phyloP scores from a whole-genome alignment of 2,888 invertebrate species.

The Sclerodermus sp. region DNA sequence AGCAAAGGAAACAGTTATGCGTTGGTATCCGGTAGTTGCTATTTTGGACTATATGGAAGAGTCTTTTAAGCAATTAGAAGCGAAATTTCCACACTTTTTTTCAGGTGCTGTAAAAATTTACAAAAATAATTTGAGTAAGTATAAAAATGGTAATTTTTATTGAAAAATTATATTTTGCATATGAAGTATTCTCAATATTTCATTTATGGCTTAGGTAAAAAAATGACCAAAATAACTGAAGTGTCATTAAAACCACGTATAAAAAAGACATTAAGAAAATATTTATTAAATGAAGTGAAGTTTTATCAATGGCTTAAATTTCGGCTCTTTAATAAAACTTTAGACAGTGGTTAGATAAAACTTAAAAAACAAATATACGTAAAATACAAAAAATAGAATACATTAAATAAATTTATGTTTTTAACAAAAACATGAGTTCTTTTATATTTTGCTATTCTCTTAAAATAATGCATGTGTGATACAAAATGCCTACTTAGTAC shows the following conservation, averaged over 20 bases:
- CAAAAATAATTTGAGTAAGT: conserved; percentile 59
- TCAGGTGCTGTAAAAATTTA: conserved; percentile 61
- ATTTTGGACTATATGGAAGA: conserved; percentile 63
- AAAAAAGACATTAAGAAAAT: conserved; percentile 40
- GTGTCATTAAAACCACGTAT: conserved; percentile 20
- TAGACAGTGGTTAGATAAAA: conserved; percentile 30
- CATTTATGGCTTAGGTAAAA: background rate
- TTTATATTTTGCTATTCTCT: too few species aligned
- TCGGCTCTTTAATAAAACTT: conserved; percentile 54
- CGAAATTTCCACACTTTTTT: conserved; percentile 63
- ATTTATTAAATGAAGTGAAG: conserved; percentile 61
- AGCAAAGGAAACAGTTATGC: conserved; percentile 63
- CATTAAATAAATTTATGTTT: too few species aligned
- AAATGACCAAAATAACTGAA: too few species aligned
- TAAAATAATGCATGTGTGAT: too few species aligned
- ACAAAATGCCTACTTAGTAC: too few species aligned
- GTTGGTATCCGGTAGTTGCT: conserved; percentile 64
- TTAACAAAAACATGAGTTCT: too few species aligned
- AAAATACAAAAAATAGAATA: background rate
- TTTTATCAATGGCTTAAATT: conserved; percentile 64
- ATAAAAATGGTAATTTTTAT: conserved; percentile 1
- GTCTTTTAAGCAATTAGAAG: conserved; percentile 61
- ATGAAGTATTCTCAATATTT: too few species aligned
- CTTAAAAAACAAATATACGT: background rate
- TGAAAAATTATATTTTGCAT: background rate